Evolutionary conservation across 2,113 vertebrate genomes (phyloP).

Genomic region (Cochlearius cochlearius): DNA sequence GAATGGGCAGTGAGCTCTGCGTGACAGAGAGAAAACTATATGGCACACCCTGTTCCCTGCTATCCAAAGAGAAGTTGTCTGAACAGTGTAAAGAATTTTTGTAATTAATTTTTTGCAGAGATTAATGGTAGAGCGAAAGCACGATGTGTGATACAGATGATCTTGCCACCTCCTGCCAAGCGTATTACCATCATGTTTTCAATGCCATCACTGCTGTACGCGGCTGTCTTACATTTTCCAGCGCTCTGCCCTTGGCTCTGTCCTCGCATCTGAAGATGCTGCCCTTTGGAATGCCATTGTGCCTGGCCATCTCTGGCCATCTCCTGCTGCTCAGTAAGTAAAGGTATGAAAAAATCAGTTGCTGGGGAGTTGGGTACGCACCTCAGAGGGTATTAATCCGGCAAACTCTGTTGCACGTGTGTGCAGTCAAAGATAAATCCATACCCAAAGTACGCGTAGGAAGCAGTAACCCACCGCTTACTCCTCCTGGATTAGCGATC

Average conservation of each 20-base stretch:
- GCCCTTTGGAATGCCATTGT: not conserved
- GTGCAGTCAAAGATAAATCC: not conserved
- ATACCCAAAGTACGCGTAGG: not conserved
- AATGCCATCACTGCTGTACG: not conserved
- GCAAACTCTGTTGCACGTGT: not conserved
- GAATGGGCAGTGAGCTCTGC: not conserved
- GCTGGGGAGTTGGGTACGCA: not conserved
- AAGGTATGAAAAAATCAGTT: not conserved
- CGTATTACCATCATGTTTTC: not conserved
- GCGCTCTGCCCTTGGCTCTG: slow-evolving; percentile 13
- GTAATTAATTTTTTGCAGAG: not conserved
- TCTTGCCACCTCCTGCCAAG: not conserved
- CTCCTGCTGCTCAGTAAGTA: not conserved
- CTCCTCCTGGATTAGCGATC: not conserved
- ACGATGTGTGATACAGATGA: not conserved
- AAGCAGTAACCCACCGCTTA: not conserved
- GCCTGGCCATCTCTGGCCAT: not conserved
- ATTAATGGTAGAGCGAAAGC: not conserved
- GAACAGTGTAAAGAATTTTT: not conserved
- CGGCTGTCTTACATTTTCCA: not conserved
- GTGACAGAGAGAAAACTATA: not conserved
- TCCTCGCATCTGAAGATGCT: not conserved
- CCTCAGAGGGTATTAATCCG: not conserved
- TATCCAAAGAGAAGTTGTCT: not conserved
- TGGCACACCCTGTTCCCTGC: not conserved